Percentiles rank a stretch among this genome's conserved stretches.
phyloP scores from a whole-genome alignment of 2,797 vertebrate genomes.

The Anabacerthia variegaticeps region DNA sequence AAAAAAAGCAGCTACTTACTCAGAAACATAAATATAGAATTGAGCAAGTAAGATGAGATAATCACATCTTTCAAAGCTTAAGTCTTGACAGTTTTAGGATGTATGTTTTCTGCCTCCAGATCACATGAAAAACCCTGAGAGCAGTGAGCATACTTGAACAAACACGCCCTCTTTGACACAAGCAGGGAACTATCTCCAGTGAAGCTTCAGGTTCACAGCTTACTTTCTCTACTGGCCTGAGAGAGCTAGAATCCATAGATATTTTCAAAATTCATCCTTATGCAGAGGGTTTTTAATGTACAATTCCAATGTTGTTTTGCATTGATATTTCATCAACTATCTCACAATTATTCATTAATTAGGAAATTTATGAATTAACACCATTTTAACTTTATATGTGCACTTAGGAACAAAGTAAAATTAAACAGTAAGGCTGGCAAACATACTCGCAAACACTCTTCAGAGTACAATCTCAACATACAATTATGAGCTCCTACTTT shows the following conservation, averaged over 20 bases:
- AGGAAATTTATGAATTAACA: neutral
- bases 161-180: neutral
- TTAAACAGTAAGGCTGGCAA: constrained; percentile 7
- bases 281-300: neutral
- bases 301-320: neutral
- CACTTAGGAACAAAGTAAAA: constrained; percentile 25
- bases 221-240: neutral
- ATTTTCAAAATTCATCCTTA: neutral
- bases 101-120: neutral
- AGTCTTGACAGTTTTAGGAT: neutral
- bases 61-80: neutral
- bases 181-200: neutral
- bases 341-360: neutral
- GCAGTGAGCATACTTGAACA: neutral
- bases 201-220: neutral
- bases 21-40: neutral
- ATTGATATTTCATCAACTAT: neutral
- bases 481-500: neutral
- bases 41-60: neutral
- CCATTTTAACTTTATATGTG: constrained; percentile 6
- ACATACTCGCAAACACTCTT: neutral
- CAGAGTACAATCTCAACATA: neutral
- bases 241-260: neutral
- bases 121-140: neutral
- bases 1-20: neutral